These are phyloP conservation scores for Poliocrania exsul DNA, from an alignment of 2,797 vertebrate species.

Conservation along the genomic window DNA sequence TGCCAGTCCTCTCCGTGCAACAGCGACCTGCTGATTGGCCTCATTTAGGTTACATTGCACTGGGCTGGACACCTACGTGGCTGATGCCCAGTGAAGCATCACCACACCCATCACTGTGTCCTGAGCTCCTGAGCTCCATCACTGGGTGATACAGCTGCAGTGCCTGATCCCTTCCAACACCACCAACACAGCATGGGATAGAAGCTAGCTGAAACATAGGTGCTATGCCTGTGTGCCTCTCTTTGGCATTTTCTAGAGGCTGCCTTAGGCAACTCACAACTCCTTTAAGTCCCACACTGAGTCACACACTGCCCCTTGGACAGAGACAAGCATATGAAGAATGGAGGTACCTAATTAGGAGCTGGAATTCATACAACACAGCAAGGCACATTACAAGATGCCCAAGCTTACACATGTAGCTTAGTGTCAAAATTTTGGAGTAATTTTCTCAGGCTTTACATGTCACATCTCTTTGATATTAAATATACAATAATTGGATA, in stretches of 20 bases:
- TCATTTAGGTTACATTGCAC: rapidly evolving
- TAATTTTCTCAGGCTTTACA: neutral
- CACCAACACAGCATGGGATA: neutral
- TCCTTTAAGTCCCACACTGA: neutral
- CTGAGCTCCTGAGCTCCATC: neutral
- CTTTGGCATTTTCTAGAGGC: neutral
- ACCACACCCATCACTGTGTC: too few relatives aligned
- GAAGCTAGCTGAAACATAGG: rapidly evolving
- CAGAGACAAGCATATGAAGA: rapidly evolving
- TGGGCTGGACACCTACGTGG: rapidly evolving
- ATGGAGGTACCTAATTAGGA: neutral
- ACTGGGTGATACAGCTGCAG: rapidly evolving
- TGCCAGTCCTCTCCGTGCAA: rapidly evolving
- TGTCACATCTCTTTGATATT: neutral
- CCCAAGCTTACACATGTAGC: neutral
- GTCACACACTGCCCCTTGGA: neutral
- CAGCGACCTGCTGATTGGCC: rapidly evolving
- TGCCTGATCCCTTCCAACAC: neutral
- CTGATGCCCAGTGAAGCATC: rapidly evolving
- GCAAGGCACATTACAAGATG: neutral
- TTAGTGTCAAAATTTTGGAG: neutral
- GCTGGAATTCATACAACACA: neutral
- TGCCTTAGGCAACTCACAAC: neutral
- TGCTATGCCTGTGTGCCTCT: rapidly evolving
- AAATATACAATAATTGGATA: neutral